Base-by-base conservation (phyloP, 2,888 invertebrate genomes). In the Coleophora deauratella region DNA sequence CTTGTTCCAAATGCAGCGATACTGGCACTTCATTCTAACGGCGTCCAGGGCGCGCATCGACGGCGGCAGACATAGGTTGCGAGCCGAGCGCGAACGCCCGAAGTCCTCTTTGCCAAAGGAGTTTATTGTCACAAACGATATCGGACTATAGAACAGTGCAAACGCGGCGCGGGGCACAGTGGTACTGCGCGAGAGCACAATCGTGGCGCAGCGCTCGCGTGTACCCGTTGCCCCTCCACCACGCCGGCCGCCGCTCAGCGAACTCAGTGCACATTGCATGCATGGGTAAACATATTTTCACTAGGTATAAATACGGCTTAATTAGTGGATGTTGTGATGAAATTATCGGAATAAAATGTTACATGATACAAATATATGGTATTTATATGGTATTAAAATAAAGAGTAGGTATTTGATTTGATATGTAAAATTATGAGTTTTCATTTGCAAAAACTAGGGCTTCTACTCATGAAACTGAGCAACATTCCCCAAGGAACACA, bases 1-100 rank as follows among this genome's bases (percentile, higher is more conserved):
- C 87, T 93, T 91, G 87, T 94, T 95, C 95, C 95, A 95, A 88
- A 93, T 93, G 91, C 93, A 94, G 82, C 90, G 91, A 89, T 94
- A 94, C 87, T 91, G 91, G 91, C 91, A 92, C 86, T 85, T 85
- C 86, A 86, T 86, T 84, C 86, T 86, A 86, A 80, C 77, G 75
- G 79, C 61, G 78, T 81, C 82, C 81, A 73, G 66, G 59, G 64
- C 66, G 64, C 62, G 71, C 76, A 77, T 76, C 55, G 68, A 72
- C 65, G 73, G 75, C 68, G 78, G 79, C 76, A 73, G 85, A 78
- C 85, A 85, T 85, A 84, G 52, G 78, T 72, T 72, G 70, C 62
- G 61, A 65, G 57, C 65, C 65, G 82, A 78, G 81, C 78, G 82
- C 78, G 70, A 69, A 55, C 80, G 84, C 85, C 70, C 81, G 71